Evolutionary conservation across 1,140 invertebrate species (phyloP).

Genomic region (Drosophila miranda): DNA sequence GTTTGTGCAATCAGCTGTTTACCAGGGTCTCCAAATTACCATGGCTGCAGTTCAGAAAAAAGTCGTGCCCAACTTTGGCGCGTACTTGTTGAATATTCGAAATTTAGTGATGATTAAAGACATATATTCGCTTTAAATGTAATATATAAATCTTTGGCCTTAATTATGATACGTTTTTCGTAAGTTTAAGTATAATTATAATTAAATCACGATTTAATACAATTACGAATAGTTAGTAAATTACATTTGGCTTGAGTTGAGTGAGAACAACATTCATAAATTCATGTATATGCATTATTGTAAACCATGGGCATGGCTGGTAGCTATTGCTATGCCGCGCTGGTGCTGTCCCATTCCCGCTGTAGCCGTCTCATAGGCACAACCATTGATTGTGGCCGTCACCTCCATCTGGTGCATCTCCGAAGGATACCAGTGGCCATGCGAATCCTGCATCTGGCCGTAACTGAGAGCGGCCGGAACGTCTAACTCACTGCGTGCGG

Average conservation of each 20-base stretch:
- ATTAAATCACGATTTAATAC: slow-evolving; percentile 72
- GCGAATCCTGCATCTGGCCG: slow-evolving; percentile 45
- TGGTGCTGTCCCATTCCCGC: slow-evolving; percentile 49
- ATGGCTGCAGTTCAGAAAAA: neutral
- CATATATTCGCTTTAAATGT: slow-evolving; percentile 45
- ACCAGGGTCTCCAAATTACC: slow-evolving; percentile 3
- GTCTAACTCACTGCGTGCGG: slow-evolving; percentile 38
- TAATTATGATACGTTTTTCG: slow-evolving; percentile 15
- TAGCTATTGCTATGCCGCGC: slow-evolving; percentile 49
- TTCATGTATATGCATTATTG: slow-evolving; percentile 31
- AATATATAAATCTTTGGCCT: slow-evolving; percentile 66
- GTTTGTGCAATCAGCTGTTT: slow-evolving; percentile 41
- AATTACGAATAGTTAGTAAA: slow-evolving; percentile 33
- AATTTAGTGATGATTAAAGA: slow-evolving; percentile 10
- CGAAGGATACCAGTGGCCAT: slow-evolving; percentile 52
- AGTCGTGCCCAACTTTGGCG: neutral
- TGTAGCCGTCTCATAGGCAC: slow-evolving; percentile 49
- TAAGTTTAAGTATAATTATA: slow-evolving; percentile 26
- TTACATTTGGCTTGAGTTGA: slow-evolving; percentile 10
- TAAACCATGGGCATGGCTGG: slow-evolving; percentile 54
- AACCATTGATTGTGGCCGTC: slow-evolving; percentile 23
- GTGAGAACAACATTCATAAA: slow-evolving; percentile 23
- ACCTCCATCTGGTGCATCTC: slow-evolving; percentile 56
- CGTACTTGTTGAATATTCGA: neutral
- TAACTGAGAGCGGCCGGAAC: slow-evolving; percentile 45